Evolutionary conservation across 2,113 vertebrate species (phyloP).

Genomic region (Melanerpes aurifrons): DNA sequence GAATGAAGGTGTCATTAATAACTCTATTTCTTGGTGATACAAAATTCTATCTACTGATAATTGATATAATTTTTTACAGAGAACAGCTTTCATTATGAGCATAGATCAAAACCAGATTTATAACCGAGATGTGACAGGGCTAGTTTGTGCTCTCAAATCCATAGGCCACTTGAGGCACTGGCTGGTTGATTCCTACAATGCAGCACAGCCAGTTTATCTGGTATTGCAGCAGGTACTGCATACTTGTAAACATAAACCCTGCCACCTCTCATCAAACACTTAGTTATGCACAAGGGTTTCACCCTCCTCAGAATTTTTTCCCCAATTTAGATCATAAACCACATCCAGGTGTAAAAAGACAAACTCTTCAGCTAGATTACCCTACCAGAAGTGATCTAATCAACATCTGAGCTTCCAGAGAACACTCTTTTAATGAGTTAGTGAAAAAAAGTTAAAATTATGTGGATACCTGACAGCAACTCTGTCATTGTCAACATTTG

Average conservation of each 20-base stretch:
- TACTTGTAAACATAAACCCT: neutral
- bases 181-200: neutral
- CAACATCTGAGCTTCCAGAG: neutral
- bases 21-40: neutral
- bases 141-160: neutral
- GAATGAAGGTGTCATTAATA: neutral
- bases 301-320: neutral
- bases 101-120: neutral
- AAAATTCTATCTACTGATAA: neutral
- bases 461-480: neutral
- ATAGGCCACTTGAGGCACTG: neutral
- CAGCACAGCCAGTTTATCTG: conserved; percentile 50
- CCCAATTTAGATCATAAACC: neutral
- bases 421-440: neutral
- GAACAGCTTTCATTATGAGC: neutral
- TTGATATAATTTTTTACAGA: neutral
- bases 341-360: neutral
- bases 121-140: neutral
- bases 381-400: neutral
- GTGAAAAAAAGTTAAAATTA: neutral
- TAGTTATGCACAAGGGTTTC: neutral
- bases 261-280: neutral
- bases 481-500: neutral
- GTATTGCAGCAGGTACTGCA: conserved; percentile 5
- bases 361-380: neutral